Evolutionary conservation across 1,140 invertebrate genomes (phyloP).

Genomic region (Saccostrea glomerata): DNA sequence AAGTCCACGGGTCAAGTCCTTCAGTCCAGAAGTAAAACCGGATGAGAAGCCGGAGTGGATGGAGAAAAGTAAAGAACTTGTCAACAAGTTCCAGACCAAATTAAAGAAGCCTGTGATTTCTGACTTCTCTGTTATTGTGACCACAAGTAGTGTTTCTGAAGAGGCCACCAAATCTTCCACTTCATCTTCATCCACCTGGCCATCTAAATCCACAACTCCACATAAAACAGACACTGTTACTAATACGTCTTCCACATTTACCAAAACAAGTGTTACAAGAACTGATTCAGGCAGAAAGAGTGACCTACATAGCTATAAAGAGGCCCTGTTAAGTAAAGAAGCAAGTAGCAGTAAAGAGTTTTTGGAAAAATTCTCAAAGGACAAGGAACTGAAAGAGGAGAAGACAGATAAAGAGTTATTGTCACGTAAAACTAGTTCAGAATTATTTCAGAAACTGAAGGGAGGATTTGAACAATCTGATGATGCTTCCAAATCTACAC

Average conservation of each 20-base stretch:
- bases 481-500: not conserved
- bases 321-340: not conserved
- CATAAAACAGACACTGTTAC: conserved; percentile 30
- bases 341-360: conserved; percentile 30
- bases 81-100: conserved; percentile 17
- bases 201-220: conserved; percentile 3
- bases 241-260: conserved; percentile 9
- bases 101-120: conserved; percentile 24
- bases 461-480: conserved; percentile 1
- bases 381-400: not conserved
- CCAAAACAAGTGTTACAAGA: not conserved
- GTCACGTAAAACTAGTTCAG: conserved; percentile 23
- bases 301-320: not conserved
- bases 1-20: not conserved
- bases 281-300: conserved; percentile 1
- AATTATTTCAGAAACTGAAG: not conserved
- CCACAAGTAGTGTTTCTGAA: not conserved
- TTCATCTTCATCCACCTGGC: not conserved
- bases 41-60: conserved; percentile 17
- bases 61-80: conserved; percentile 26
- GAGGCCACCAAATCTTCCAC: not conserved
- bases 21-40: not conserved
- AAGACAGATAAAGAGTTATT: not conserved
- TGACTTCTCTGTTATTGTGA: not conserved
- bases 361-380: conserved; percentile 5